These are phyloP conservation scores for Rhabdomys dilectus DNA, from an alignment of 2,113 vertebrate species.

Conservation along the genomic window DNA sequence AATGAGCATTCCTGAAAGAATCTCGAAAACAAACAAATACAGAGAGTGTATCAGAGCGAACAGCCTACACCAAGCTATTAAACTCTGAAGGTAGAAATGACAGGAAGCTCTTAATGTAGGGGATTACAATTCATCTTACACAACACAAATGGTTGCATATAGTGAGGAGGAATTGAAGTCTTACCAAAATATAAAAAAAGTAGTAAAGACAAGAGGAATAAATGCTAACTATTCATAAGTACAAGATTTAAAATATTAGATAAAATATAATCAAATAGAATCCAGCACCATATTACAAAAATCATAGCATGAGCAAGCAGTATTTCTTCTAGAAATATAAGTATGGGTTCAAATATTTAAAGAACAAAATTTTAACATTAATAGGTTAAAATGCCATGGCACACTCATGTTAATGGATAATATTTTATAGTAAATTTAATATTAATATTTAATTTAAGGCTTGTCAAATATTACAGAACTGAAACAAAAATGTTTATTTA, in stretches of 20 bases:
- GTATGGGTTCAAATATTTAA: not conserved
- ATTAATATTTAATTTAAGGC: conserved; percentile 1
- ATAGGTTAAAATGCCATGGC: not conserved
- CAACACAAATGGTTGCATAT: not conserved
- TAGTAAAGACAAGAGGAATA: not conserved
- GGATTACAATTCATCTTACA: not conserved
- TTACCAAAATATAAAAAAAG: conserved; percentile 16
- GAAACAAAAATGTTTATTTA: conserved; percentile 22
- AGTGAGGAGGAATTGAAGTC: not conserved
- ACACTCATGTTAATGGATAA: not conserved
- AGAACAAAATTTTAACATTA: not conserved
- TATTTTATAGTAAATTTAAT: conserved; percentile 10
- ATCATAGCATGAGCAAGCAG: not conserved
- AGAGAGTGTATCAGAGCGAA: not conserved
- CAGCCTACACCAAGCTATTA: not conserved
- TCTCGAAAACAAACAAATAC: not conserved
- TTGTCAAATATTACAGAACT: not conserved
- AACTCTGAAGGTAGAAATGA: not conserved
- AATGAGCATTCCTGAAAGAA: not conserved
- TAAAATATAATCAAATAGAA: not conserved
- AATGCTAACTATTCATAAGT: not conserved
- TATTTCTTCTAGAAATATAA: conserved; percentile 15
- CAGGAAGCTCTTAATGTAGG: not conserved
- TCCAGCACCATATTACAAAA: not conserved
- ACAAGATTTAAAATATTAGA: not conserved